Percentiles rank a stretch among this genome's conserved stretches.
These are phyloP conservation scores for Phlogophora meticulosa DNA, from an alignment of 2,888 invertebrate species.

Conservation along the genomic window DNA sequence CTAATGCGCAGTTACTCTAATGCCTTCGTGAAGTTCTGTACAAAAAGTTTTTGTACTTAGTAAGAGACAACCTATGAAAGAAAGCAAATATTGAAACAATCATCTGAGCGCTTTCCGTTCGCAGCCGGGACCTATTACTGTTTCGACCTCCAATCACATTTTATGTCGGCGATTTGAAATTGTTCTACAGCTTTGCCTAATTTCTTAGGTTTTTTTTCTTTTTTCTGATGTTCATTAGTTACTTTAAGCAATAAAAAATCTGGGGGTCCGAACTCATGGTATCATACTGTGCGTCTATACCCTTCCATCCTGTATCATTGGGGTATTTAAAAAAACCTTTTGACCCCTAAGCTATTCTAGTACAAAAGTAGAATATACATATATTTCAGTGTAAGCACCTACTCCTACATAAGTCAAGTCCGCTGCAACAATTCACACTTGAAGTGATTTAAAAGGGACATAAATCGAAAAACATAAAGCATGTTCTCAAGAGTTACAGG, in stretches of 20 bases:
- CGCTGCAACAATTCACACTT: conserved; percentile 36
- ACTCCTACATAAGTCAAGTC: conserved; percentile 13
- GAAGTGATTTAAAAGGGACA: conserved; percentile 44
- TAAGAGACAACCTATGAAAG: conserved; percentile 52
- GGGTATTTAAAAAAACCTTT: no score
- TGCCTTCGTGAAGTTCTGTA: conserved; percentile 47
- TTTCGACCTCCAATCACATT: conserved; percentile 73
- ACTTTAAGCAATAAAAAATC: no score
- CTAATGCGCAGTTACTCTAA: conserved; percentile 54
- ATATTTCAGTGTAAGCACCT: not conserved
- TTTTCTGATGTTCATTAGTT: no score
- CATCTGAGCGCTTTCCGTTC: conserved; percentile 63
- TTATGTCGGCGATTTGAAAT: conserved; percentile 71
- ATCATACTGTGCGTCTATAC: no score
- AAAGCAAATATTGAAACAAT: conserved; percentile 67
- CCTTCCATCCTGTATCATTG: no score
- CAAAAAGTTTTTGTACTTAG: conserved; percentile 32
- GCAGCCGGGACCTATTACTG: conserved; percentile 64
- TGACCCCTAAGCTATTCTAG: conserved; percentile 2
- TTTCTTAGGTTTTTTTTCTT: no score
- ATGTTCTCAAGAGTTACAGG: conserved; percentile 32
- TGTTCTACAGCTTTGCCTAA: no score
- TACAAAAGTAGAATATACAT: not conserved
- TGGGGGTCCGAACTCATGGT: no score
- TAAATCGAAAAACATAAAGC: conserved; percentile 54